phyloP scores from a whole-genome alignment of 1,140 invertebrate species.

The Pteromalus puparum region DNA sequence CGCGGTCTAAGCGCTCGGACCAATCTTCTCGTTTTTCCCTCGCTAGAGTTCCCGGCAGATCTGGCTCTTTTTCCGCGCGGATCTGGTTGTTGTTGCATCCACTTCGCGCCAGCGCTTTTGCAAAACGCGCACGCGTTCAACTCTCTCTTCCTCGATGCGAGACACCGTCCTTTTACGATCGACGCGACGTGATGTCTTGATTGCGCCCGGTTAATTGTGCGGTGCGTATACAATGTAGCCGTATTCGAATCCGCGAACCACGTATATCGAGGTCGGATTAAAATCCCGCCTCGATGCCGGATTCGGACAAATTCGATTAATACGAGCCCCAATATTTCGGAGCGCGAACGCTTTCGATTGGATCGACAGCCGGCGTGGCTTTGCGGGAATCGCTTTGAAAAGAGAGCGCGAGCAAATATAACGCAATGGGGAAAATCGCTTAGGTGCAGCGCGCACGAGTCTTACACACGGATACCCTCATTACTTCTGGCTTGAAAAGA shows the following conservation, averaged over 20 bases:
- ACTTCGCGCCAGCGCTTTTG: conserved; percentile 16
- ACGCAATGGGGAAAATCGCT: conserved; percentile 32
- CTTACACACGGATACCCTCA: conserved; percentile 65
- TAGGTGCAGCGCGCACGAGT: background rate
- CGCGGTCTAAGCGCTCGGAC: conserved; percentile 43
- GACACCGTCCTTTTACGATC: conserved; percentile 29
- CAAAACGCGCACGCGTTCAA: background rate
- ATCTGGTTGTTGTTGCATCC: conserved; percentile 22
- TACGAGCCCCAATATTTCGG: background rate
- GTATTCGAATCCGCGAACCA: no score
- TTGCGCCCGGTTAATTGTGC: conserved; percentile 22
- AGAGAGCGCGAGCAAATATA: background rate
- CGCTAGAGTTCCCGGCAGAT: background rate
- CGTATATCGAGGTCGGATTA: no score
- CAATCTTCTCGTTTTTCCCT: conserved; percentile 41
- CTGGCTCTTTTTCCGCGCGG: background rate
- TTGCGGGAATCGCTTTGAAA: conserved; percentile 15
- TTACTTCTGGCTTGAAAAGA: conserved; percentile 65
- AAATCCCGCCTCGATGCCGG: no score
- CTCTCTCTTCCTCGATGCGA: conserved; percentile 14
- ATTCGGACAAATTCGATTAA: background rate
- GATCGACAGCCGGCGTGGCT: background rate
- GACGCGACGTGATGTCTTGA: conserved; percentile 44
- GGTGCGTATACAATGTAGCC: no score
- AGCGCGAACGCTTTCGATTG: no score